These are phyloP conservation scores for Pongo pygmaeus DNA, from an alignment of 2,113 vertebrate species.

Conservation along the genomic window DNA sequence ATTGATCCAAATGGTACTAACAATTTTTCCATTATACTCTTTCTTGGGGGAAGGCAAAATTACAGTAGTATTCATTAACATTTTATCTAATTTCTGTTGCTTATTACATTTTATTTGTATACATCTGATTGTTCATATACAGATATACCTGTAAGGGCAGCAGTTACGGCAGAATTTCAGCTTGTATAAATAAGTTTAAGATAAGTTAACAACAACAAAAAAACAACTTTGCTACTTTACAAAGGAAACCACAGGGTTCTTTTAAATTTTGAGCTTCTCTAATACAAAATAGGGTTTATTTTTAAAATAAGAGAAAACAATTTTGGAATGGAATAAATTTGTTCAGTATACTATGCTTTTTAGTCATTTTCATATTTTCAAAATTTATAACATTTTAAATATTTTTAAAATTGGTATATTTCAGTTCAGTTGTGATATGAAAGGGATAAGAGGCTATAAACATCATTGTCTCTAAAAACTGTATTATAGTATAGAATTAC, in stretches of 20 bases:
- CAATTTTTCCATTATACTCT: neutral
- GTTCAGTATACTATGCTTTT: neutral
- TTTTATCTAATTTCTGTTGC: slow-evolving; percentile 22
- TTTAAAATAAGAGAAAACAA: neutral
- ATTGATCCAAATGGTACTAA: slow-evolving; percentile 2
- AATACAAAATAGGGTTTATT: neutral
- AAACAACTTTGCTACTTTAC: neutral
- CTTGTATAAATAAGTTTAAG: slow-evolving; percentile 19
- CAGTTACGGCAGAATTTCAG: neutral
- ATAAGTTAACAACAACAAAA: neutral
- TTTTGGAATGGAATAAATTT: neutral
- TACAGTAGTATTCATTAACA: neutral
- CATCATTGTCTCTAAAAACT: neutral
- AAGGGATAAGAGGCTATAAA: neutral
- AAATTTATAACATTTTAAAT: neutral
- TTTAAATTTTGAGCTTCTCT: slow-evolving; percentile 14
- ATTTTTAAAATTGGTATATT: neutral
- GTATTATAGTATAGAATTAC: neutral
- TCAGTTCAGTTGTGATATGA: neutral
- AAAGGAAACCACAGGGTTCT: neutral
- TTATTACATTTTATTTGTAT: slow-evolving; percentile 40
- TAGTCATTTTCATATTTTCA: neutral
- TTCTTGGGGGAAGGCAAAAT: neutral
- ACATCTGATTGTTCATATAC: neutral
- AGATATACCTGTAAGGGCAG: neutral